A percentile compares a stretch with the other conserved stretches of the same genome.
phyloP scores from a whole-genome alignment of 2,797 vertebrate genomes.

The Menidia menidia region DNA sequence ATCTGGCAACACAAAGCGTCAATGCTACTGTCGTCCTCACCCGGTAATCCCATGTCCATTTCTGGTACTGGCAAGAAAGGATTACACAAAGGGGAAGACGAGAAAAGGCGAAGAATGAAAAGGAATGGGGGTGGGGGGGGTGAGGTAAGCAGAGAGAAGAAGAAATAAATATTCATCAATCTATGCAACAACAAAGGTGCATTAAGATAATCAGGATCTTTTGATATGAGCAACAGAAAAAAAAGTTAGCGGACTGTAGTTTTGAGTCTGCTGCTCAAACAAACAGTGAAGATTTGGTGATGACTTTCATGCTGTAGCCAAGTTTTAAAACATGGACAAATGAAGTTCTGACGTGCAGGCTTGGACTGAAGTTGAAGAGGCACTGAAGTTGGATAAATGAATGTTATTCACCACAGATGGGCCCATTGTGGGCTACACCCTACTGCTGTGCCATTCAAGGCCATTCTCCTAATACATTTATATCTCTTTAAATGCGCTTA shows the following conservation, averaged over 20 bases:
- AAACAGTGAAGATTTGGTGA: slow-evolving; percentile 3
- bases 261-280: no score
- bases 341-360: background rate
- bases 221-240: background rate
- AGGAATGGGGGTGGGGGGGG: background rate
- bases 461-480: slow-evolving; percentile 10
- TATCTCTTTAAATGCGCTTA: slow-evolving; percentile 11
- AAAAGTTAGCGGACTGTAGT: background rate
- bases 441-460: slow-evolving; percentile 12
- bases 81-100: slow-evolving; percentile 13
- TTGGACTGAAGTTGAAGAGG: background rate
- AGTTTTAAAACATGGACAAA: background rate
- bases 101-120: background rate
- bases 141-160: slow-evolving; percentile 15
- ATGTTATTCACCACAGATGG: slow-evolving; percentile 13
- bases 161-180: slow-evolving; percentile 22
- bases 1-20: slow-evolving; percentile 90
- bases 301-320: background rate
- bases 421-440: background rate
- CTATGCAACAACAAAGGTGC: slow-evolving; percentile 33
- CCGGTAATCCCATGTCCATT: slow-evolving; percentile 78
- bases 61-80: slow-evolving; percentile 68
- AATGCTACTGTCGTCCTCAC: slow-evolving; percentile 84
- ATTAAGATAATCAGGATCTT: slow-evolving; percentile 2
- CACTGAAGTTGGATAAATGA: slow-evolving; percentile 13